These are phyloP conservation scores for Ibycter americanus DNA, from an alignment of 2,797 vertebrate species.

Conservation along the genomic window DNA sequence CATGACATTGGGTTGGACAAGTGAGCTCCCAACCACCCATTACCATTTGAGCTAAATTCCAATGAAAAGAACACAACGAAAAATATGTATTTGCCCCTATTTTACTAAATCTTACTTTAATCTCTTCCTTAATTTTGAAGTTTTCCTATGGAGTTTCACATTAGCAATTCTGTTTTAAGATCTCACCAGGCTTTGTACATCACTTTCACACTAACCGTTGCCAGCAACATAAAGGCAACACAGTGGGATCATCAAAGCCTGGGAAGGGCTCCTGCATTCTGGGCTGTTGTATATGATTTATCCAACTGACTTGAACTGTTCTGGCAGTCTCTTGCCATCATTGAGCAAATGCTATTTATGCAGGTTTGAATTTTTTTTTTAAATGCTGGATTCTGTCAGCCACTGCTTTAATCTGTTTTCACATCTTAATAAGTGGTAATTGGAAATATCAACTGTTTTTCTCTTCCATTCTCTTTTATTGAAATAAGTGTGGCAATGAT, in stretches of 20 bases:
- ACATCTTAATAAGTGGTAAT: not conserved
- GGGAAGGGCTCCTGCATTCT: not conserved
- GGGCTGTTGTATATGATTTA: not conserved
- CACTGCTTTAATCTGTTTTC: not conserved
- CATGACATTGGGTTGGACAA: not conserved
- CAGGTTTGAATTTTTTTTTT: slow-evolving; percentile 22
- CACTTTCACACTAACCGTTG: not conserved
- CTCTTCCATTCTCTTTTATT: not conserved
- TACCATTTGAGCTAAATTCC: not conserved
- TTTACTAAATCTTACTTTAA: not conserved
- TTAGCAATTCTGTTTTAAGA: not conserved
- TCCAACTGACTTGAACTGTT: not conserved
- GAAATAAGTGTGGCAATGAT: not conserved
- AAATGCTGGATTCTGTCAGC: not conserved
- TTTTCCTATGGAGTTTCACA: not conserved
- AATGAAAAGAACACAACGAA: not conserved
- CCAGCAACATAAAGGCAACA: not conserved
- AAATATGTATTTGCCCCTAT: not conserved
- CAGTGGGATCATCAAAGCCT: not conserved
- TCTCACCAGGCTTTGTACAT: not conserved
- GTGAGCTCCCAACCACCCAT: not conserved
- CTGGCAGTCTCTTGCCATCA: not conserved
- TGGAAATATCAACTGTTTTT: slow-evolving; percentile 11
- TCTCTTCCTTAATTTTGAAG: not conserved
- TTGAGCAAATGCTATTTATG: not conserved